Evolutionary conservation across 2,888 invertebrate species (phyloP), one percentile per base, ranked within the genome.

Genomic region (Ganaspis brasiliensis): DNA sequence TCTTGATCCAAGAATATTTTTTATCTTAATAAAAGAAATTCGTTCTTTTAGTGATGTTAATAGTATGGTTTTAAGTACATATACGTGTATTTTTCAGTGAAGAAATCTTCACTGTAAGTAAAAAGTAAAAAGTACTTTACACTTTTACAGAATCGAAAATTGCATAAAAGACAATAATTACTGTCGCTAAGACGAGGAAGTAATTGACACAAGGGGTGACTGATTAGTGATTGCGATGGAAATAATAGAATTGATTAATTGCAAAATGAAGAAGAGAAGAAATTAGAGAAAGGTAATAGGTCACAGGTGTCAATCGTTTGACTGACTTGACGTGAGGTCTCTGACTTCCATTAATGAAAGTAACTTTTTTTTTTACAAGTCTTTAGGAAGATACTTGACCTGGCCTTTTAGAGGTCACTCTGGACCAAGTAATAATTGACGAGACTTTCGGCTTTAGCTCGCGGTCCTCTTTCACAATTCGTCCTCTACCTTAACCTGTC

Each of bases 221-320:
- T 45, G 40, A 40, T 67, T 45, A 40, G 67, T 45, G 40, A 45
- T 67, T 45, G 40, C 45, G 40, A 63, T 40, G 14, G 40, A 63
- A 45, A 40, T 63, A 45, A 67, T 45, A 24, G 45, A 67, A 8
- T n/a, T 12, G 40, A 67, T 67, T 67, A 67, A 67, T 67, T 67
- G 21, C 24, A 67, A 67, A 67, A 24, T 9, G 67, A 67, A 67
- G 24, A 40, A 67, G 45, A 67, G 24, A 67, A 24, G 45, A 67
- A 67, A 21, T 67, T 67, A 45, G 8, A 67, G 40, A 63, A 40
- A 52, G 8, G 35, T 40, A 63, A 63, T 63, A 67, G 45, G 67
- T 67, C 37, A 24, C 40, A n/a, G 21, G 40, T 59, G 19, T 35
- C 35, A 1, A 59, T 16, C 10, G 35, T 4, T 16, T 35, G 35